Evolutionary conservation across 2,888 invertebrate species (phyloP).

Genomic region (Corythucha ciliata): DNA sequence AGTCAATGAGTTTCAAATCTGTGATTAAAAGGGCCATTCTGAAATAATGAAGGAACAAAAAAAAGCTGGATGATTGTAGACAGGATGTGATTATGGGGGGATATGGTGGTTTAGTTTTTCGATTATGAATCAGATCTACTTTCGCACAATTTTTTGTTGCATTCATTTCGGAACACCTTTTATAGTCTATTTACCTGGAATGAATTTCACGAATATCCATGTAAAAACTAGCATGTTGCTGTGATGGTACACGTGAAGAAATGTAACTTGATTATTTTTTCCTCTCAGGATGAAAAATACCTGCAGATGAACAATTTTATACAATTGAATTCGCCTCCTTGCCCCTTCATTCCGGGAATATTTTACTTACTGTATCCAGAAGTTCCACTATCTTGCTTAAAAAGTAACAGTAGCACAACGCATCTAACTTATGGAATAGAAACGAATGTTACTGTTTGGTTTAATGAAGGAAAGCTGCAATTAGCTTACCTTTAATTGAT

Average conservation of each 20-base stretch:
- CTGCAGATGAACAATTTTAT: constrained; percentile 41
- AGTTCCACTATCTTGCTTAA: constrained; percentile 51
- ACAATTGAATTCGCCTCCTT: background rate
- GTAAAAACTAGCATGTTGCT: constrained; percentile 40
- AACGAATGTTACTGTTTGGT: no score
- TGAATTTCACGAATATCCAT: constrained; percentile 47
- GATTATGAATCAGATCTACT: no score
- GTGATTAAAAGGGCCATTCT: no score
- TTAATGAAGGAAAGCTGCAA: no score
- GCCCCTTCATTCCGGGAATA: background rate
- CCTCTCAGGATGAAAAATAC: constrained; percentile 50
- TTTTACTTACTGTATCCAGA: constrained; percentile 48
- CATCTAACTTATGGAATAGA: constrained; percentile 46
- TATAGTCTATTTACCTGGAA: constrained; percentile 43
- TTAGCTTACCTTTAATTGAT: no score
- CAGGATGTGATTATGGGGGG: no score
- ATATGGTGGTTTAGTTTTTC: no score
- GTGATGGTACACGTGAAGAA: constrained; percentile 53
- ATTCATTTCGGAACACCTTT: no score
- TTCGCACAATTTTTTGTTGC: no score
- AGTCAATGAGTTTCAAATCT: constrained; percentile 8
- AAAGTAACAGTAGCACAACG: constrained; percentile 50
- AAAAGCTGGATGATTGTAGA: no score
- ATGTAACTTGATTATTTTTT: constrained; percentile 50
- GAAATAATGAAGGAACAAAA: no score